Evolutionary conservation across 2,113 vertebrate species (phyloP).

Genomic region (Canis aureus): DNA sequence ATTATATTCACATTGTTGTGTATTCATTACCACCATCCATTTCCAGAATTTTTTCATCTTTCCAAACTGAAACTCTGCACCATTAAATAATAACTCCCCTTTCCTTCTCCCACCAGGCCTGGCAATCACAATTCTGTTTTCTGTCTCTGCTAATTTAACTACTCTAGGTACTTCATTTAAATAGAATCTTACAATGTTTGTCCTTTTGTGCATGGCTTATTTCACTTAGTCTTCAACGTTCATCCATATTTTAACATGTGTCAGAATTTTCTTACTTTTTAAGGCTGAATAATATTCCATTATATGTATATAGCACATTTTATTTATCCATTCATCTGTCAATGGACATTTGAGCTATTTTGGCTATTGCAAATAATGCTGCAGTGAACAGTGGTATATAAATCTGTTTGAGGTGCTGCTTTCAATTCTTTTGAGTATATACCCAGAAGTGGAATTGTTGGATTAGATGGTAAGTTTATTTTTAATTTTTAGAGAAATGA

Average conservation of each 20-base stretch:
- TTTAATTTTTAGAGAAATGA: not conserved
- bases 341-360: not conserved
- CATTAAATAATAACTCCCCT: not conserved
- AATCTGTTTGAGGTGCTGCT: not conserved
- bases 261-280: not conserved
- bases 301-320: not conserved
- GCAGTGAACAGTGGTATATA: not conserved
- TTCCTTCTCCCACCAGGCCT: not conserved
- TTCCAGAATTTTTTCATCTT: not conserved
- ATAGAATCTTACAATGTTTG: not conserved
- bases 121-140: not conserved
- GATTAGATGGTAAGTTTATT: not conserved
- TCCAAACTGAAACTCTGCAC: not conserved
- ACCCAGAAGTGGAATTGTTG: not conserved
- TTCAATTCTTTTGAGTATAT: not conserved
- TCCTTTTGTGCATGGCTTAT: not conserved
- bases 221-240: not conserved
- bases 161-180: not conserved
- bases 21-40: not conserved
- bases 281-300: not conserved
- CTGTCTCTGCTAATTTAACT: not conserved
- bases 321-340: not conserved
- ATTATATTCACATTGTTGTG: not conserved
- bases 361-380: not conserved
- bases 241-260: not conserved